These are phyloP conservation scores for Spea bombifrons DNA, from an alignment of 2,113 vertebrate genomes.

Conservation along the genomic window DNA sequence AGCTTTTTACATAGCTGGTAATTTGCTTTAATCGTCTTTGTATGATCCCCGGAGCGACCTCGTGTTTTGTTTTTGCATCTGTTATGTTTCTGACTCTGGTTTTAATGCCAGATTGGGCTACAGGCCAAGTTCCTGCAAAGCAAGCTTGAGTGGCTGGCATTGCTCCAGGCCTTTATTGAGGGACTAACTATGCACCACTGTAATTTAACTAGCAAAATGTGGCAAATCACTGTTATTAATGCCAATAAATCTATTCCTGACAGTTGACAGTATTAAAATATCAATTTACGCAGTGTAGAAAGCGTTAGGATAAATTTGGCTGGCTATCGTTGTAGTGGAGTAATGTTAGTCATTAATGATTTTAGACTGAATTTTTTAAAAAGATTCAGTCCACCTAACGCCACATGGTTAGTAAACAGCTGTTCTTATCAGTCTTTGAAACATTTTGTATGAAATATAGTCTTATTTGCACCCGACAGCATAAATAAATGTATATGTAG, in stretches of 20 bases:
- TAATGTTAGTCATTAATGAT: slow-evolving; percentile 66
- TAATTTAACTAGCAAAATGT: slow-evolving; percentile 66
- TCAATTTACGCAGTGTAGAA: slow-evolving; percentile 62
- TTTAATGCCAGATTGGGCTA: slow-evolving; percentile 66
- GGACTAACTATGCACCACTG: slow-evolving; percentile 64
- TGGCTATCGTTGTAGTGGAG: slow-evolving; percentile 56
- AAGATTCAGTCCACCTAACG: slow-evolving; percentile 9
- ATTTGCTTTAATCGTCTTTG: slow-evolving; percentile 69
- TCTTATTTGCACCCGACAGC: neutral
- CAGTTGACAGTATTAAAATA: slow-evolving; percentile 65
- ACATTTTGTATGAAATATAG: slow-evolving; percentile 12
- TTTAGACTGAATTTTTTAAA: slow-evolving; percentile 53
- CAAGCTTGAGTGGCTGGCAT: slow-evolving; percentile 55
- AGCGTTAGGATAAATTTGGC: slow-evolving; percentile 56
- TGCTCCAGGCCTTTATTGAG: slow-evolving; percentile 60
- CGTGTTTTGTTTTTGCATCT: slow-evolving; percentile 66
- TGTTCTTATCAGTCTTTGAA: slow-evolving; percentile 33
- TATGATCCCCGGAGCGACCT: slow-evolving; percentile 63
- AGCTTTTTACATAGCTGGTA: slow-evolving; percentile 60
- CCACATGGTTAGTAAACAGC: slow-evolving; percentile 25
- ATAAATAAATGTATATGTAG: too few relatives aligned
- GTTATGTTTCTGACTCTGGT: slow-evolving; percentile 66
- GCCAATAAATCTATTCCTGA: slow-evolving; percentile 64
- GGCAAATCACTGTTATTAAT: slow-evolving; percentile 67
- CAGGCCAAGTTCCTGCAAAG: slow-evolving; percentile 55